phyloP scores from a whole-genome alignment of 1,140 invertebrate genomes.

The Magallana ariakensis region DNA sequence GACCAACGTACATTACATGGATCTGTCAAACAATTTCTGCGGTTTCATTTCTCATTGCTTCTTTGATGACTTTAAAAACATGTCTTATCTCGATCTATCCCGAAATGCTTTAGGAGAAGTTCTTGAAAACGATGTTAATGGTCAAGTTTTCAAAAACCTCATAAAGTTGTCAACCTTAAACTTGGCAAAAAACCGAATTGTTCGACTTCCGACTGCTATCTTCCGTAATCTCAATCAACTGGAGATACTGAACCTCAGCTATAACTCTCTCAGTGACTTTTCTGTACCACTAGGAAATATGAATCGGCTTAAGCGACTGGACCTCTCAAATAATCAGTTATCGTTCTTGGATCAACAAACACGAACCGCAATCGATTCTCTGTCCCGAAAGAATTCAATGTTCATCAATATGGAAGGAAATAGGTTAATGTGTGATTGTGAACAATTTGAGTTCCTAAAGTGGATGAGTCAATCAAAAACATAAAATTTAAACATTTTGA shows the following conservation, averaged over 20 bases:
- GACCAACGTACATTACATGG: neutral
- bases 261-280: constrained; percentile 1
- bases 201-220: neutral
- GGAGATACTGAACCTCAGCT: neutral
- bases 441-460: neutral
- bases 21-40: constrained; percentile 20
- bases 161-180: neutral
- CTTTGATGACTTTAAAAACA: constrained; percentile 13
- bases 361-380: neutral
- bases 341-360: neutral
- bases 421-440: constrained; percentile 4
- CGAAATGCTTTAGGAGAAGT: neutral
- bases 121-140: neutral
- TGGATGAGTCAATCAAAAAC: neutral
- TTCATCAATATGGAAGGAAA: neutral
- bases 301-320: neutral
- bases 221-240: constrained; percentile 22
- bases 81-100: neutral
- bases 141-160: neutral
- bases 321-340: constrained; percentile 14
- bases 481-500: neutral
- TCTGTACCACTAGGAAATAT: neutral
- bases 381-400: neutral
- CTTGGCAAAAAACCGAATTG: neutral
- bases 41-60: neutral